Conservation (phyloP, 2,113 vertebrate genomes). For the Semnopithecus entellus region DNA sequence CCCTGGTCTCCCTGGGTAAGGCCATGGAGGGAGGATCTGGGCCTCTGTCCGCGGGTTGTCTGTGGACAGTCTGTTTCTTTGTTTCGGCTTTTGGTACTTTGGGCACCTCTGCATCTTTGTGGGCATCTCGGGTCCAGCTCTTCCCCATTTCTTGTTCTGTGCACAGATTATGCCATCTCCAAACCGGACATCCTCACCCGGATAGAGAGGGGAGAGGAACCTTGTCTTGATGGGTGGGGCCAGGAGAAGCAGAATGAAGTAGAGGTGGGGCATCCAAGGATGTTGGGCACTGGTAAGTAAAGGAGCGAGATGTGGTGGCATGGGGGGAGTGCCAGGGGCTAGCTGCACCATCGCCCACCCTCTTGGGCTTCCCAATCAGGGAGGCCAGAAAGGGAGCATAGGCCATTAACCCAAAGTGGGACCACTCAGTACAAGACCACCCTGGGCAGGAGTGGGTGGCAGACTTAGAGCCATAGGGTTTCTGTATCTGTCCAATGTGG, state of each 20-base stretch:
- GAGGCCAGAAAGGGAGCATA: not conserved
- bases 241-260: not conserved
- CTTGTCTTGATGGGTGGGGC: slow-evolving; percentile 3
- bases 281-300: slow-evolving; percentile 25
- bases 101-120: too few species aligned
- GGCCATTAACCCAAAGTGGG: not conserved
- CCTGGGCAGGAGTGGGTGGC: accelerated
- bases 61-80: not conserved
- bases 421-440: not conserved
- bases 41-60: not conserved
- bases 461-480: accelerated
- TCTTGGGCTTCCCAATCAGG: not conserved
- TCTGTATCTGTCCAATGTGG: not conserved
- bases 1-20: slow-evolving; percentile 78
- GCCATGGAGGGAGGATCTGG: not conserved
- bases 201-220: slow-evolving; percentile 72
- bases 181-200: slow-evolving; percentile 69
- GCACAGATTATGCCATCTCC: slow-evolving; percentile 69
- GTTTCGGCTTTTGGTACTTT: not conserved
- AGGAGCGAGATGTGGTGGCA: not conserved
- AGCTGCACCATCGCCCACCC: accelerated
- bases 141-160: not conserved
- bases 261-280: not conserved
- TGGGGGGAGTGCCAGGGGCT: not conserved
- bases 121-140: not conserved